Conservation (phyloP, 2,888 invertebrate genomes). For the Chymomyza amoena region DNA sequence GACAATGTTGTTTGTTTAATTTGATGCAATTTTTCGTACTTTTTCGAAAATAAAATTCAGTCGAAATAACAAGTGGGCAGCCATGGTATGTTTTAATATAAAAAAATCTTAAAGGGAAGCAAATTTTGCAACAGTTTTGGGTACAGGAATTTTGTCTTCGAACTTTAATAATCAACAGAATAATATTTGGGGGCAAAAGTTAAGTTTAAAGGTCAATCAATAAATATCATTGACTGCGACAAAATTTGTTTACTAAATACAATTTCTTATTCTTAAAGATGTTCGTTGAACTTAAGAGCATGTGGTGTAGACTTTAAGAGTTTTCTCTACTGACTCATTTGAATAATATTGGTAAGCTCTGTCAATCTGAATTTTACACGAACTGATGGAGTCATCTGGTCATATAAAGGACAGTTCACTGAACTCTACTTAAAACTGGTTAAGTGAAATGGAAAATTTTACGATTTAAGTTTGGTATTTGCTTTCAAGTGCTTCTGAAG, state of each 20-base stretch:
- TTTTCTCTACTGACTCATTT: not conserved
- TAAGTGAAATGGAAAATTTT: not conserved
- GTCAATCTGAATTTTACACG: not conserved
- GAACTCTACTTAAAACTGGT: not conserved
- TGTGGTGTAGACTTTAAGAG: not conserved
- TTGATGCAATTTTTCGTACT: conserved; percentile 2
- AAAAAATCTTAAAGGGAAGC: too few species aligned
- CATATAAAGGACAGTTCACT: not conserved
- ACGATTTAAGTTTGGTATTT: not conserved
- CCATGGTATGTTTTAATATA: too few species aligned
- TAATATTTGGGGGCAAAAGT: too few species aligned
- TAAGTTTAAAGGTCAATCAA: not conserved
- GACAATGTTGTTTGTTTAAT: conserved; percentile 14
- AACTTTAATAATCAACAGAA: too few species aligned
- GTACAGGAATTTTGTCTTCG: too few species aligned
- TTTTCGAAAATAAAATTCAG: not conserved
- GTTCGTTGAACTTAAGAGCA: not conserved
- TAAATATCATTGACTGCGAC: too few species aligned
- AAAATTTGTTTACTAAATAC: not conserved
- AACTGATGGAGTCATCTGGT: not conserved
- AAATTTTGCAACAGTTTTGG: too few species aligned
- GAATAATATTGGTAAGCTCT: not conserved
- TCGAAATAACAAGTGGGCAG: not conserved
- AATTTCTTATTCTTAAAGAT: not conserved
- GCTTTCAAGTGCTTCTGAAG: too few species aligned